Evolutionary conservation across 2,113 vertebrate genomes (phyloP).

Genomic region (Desmodus rotundus): DNA sequence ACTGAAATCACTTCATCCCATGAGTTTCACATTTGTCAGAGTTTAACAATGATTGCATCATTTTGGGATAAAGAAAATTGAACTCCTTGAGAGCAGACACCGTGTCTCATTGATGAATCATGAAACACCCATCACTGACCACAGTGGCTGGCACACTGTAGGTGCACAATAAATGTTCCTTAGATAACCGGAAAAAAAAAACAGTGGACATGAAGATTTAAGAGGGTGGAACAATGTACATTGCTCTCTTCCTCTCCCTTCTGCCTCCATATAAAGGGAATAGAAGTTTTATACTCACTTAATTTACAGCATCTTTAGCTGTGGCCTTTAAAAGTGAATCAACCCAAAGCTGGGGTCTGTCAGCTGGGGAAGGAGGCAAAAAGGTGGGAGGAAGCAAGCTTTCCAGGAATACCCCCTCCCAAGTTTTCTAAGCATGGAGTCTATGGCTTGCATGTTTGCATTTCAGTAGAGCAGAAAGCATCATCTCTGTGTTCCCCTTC

Average conservation of each 20-base stretch:
- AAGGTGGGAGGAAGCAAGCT: background rate
- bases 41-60: background rate
- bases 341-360: background rate
- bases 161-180: background rate
- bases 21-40: background rate
- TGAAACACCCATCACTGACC: background rate
- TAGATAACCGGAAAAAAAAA: background rate
- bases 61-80: background rate
- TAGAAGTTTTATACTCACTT: background rate
- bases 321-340: background rate
- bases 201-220: background rate
- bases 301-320: background rate
- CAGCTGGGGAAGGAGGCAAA: background rate
- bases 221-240: background rate
- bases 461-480: constrained; percentile 17
- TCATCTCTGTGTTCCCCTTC: background rate
- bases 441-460: background rate
- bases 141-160: background rate
- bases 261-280: background rate
- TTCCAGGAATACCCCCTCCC: background rate
- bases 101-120: background rate
- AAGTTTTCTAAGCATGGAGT: background rate
- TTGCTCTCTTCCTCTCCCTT: background rate
- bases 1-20: background rate
- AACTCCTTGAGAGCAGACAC: background rate